Percentiles rank a stretch among this genome's conserved stretches.
Evolutionary conservation across 2,113 vertebrate species (phyloP).

Genomic region (Muntiacus muntjak): DNA sequence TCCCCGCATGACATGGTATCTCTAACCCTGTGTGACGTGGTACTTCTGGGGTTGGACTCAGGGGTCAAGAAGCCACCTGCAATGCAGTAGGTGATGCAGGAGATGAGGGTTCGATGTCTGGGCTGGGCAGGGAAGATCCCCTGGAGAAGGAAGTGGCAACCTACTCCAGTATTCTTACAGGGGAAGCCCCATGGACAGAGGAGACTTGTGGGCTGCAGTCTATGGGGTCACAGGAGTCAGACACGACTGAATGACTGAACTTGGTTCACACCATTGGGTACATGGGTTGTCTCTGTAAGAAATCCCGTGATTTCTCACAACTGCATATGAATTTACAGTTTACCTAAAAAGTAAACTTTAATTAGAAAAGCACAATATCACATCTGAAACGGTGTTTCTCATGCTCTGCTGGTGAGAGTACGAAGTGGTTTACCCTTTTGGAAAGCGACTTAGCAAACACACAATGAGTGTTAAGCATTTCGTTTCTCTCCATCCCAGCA

Average conservation of each 20-base stretch:
- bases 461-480: not conserved
- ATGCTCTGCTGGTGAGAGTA: not conserved
- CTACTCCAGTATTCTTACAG: not conserved
- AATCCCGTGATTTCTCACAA: not conserved
- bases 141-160: not conserved
- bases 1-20: too few relatives aligned
- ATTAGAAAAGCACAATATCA: not conserved
- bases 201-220: not conserved
- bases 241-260: not conserved
- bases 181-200: not conserved
- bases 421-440: not conserved
- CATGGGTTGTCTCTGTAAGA: not conserved
- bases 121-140: not conserved
- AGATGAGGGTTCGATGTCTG: not conserved
- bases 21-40: too few relatives aligned
- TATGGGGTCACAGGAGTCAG: not conserved
- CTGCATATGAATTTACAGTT: too few relatives aligned
- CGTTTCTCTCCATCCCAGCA: not conserved
- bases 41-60: not conserved
- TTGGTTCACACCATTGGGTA: not conserved
- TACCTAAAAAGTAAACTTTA: not conserved
- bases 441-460: not conserved
- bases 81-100: not conserved
- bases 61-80: not conserved
- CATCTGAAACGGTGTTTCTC: not conserved